These are phyloP conservation scores for Oscheius myriophilus DNA, from an alignment of 2,888 invertebrate genomes.

Conservation along the genomic window DNA sequence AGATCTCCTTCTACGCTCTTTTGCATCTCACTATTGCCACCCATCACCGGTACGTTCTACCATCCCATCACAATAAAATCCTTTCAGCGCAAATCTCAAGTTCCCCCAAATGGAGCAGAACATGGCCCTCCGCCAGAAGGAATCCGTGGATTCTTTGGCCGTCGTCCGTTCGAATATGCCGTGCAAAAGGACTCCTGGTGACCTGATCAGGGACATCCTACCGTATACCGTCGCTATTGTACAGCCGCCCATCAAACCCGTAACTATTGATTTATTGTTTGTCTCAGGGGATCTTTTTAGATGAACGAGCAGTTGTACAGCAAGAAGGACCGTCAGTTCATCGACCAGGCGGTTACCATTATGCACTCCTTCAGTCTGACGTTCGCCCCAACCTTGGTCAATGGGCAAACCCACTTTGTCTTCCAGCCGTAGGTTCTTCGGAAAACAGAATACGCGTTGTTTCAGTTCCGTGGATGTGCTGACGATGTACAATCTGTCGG, in stretches of 20 bases:
- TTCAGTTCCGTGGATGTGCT: conserved; percentile 79
- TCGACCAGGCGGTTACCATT: conserved; percentile 1
- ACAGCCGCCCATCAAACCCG: conserved; percentile 53
- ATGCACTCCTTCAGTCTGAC: conserved; percentile 31
- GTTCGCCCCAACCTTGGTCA: conserved; percentile 38
- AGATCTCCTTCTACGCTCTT: conserved; percentile 42
- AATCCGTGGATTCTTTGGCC: conserved; percentile 17
- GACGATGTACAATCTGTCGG: conserved; percentile 73
- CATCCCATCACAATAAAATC: not conserved
- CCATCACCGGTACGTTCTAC: conserved; percentile 38
- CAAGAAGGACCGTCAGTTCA: conserved; percentile 34
- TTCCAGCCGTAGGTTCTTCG: conserved; percentile 79
- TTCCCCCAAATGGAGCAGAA: conserved; percentile 49
- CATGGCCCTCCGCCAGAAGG: conserved; percentile 27
- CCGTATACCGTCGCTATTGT: conserved; percentile 45
- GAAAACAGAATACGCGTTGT: not conserved
- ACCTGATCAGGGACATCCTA: conserved; percentile 40
- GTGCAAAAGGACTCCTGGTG: conserved; percentile 1
- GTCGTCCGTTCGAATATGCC: not conserved
- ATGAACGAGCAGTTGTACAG: conserved; percentile 54
- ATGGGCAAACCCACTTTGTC: conserved; percentile 72
- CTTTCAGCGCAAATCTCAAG: conserved; percentile 29
- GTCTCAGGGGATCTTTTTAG: conserved; percentile 28
- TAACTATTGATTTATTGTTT: conserved; percentile 15
- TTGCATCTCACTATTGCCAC: conserved; percentile 55